Evolutionary conservation across 2,888 invertebrate genomes (phyloP).

Genomic region (Ophonus ardosiacus): DNA sequence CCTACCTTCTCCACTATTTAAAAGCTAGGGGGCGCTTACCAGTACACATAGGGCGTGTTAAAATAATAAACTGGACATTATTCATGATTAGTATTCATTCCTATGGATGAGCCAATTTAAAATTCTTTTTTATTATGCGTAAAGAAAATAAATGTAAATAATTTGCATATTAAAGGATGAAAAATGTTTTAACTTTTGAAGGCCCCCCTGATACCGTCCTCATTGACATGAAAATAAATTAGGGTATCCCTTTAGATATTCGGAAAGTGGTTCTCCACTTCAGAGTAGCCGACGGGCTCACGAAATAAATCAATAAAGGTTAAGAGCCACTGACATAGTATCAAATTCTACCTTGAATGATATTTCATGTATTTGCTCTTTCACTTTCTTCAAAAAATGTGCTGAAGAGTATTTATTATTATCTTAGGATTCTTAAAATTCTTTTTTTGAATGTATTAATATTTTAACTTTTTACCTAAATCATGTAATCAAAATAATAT

Average conservation of each 20-base stretch:
- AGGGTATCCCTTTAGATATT: slow-evolving; percentile 20
- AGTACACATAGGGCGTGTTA: too few relatives aligned
- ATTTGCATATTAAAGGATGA: neutral
- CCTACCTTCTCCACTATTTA: too few relatives aligned
- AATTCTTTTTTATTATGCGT: too few relatives aligned
- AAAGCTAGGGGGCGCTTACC: too few relatives aligned
- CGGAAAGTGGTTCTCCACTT: slow-evolving; percentile 12
- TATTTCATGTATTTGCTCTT: slow-evolving; percentile 8
- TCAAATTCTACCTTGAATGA: slow-evolving; percentile 7
- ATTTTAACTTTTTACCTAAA: too few relatives aligned
- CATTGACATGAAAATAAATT: slow-evolving; percentile 9
- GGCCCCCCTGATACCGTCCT: neutral
- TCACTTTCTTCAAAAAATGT: slow-evolving; percentile 1
- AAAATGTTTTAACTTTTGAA: neutral
- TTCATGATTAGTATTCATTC: too few relatives aligned
- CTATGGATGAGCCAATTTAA: too few relatives aligned
- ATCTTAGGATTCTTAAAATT: neutral
- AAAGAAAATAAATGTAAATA: neutral
- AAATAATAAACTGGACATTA: too few relatives aligned
- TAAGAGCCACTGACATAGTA: slow-evolving; percentile 20
- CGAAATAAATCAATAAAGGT: slow-evolving; percentile 38
- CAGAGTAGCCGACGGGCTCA: slow-evolving; percentile 4
- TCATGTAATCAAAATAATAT: too few relatives aligned
- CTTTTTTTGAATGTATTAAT: neutral
- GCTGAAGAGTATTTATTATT: neutral